Conservation (phyloP, 2,888 invertebrate species). For the Cerastis leucographa region DNA sequence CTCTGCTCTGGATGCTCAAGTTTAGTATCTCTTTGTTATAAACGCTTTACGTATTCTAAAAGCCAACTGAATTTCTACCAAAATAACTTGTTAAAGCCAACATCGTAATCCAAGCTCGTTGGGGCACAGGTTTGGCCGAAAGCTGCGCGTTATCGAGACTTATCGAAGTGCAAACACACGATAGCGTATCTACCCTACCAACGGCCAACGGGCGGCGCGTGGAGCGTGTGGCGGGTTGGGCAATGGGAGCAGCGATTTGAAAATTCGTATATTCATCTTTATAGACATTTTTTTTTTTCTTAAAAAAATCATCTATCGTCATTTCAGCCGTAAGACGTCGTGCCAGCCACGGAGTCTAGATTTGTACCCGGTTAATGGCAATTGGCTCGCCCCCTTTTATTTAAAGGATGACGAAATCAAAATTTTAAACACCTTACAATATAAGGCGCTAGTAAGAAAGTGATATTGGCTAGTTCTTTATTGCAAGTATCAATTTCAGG, state of each 20-base stretch:
- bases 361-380: background rate
- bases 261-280: no score
- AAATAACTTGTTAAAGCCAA: slow-evolving; percentile 50
- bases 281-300: no score
- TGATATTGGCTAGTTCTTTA: no score
- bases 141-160: slow-evolving; percentile 75
- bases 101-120: slow-evolving; percentile 56
- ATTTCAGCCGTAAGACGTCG: no score
- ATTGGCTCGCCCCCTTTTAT: background rate
- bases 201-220: slow-evolving; percentile 61
- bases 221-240: slow-evolving; percentile 44
- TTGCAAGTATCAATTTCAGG: no score
- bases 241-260: slow-evolving; percentile 14
- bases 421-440: no score
- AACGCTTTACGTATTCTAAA: background rate
- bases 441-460: no score
- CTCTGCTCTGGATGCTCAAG: background rate
- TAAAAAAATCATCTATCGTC: no score
- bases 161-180: slow-evolving; percentile 75
- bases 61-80: slow-evolving; percentile 7
- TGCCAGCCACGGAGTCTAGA: background rate
- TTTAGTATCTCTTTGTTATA: background rate
- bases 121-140: slow-evolving; percentile 71
- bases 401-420: no score
- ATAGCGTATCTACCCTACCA: slow-evolving; percentile 80